A percentile compares a stretch with the other conserved stretches of the same genome.
Conservation (phyloP, 2,113 vertebrate genomes). For the Phalacrocorax pelagicus region DNA sequence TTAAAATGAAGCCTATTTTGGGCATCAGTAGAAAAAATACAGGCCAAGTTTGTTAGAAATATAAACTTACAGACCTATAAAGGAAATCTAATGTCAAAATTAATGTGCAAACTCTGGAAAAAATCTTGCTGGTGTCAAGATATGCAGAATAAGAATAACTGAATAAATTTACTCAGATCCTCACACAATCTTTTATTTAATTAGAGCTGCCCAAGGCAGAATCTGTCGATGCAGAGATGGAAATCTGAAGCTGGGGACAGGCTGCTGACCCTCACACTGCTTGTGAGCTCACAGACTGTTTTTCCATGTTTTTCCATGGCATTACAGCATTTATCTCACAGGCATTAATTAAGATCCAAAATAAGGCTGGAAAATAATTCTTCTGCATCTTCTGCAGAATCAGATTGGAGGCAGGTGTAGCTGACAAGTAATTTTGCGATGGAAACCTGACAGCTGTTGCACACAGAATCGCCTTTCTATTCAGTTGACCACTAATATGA, state of each 20-base stretch:
- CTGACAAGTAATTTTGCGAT: background rate
- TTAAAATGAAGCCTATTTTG: background rate
- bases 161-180: background rate
- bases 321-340: background rate
- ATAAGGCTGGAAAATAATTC: background rate
- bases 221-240: background rate
- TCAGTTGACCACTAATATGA: background rate
- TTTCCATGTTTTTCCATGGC: background rate
- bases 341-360: background rate
- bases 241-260: background rate
- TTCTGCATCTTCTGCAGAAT: background rate
- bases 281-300: background rate
- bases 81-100: constrained; percentile 12
- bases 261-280: background rate
- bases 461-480: background rate
- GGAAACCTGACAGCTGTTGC: background rate
- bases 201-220: background rate
- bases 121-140: constrained; percentile 21
- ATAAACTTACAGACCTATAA: background rate
- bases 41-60: background rate
- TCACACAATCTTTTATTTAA: background rate
- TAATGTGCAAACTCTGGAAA: background rate
- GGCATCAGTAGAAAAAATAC: background rate
- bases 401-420: background rate
- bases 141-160: background rate